Evolutionary conservation across 2,113 vertebrate species (phyloP).

Genomic region (Bambusicola thoracicus): DNA sequence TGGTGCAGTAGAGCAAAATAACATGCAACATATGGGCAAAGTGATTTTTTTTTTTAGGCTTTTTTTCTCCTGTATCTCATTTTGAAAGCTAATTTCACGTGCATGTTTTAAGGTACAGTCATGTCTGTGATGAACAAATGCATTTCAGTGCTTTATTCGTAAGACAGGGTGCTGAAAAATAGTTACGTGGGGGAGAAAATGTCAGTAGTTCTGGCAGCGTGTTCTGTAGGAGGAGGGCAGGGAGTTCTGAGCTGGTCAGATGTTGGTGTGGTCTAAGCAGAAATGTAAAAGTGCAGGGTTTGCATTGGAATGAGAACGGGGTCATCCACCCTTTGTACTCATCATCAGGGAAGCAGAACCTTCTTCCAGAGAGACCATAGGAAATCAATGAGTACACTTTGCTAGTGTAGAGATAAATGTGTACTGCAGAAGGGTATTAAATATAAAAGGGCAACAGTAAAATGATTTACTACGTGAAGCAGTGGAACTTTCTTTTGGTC

Average conservation of each 20-base stretch:
- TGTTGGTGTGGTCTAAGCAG: slow-evolving; percentile 60
- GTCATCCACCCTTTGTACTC: slow-evolving; percentile 89
- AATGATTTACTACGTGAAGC: slow-evolving; percentile 73
- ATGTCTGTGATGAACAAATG: slow-evolving; percentile 20
- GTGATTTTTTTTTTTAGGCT: not conserved
- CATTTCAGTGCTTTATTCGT: slow-evolving; percentile 27
- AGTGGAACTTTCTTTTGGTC: slow-evolving; percentile 70
- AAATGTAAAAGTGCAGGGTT: slow-evolving; percentile 79
- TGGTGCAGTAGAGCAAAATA: not conserved
- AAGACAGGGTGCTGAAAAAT: slow-evolving; percentile 34
- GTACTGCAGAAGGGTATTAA: slow-evolving; percentile 76
- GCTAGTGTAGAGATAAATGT: slow-evolving; percentile 77
- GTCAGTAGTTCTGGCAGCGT: slow-evolving; percentile 49
- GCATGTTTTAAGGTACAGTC: slow-evolving; percentile 10
- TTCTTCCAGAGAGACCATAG: slow-evolving; percentile 87
- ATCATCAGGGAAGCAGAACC: slow-evolving; percentile 86
- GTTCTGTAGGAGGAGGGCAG: slow-evolving; percentile 57
- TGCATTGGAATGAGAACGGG: slow-evolving; percentile 84
- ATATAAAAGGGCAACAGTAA: slow-evolving; percentile 79
- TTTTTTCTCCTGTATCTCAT: not conserved
- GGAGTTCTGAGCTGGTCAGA: slow-evolving; percentile 56
- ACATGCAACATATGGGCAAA: not conserved
- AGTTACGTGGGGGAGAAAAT: slow-evolving; percentile 40
- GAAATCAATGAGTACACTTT: slow-evolving; percentile 92
- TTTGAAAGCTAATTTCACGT: not conserved